Evolutionary conservation across 2,797 vertebrate genomes (phyloP).

Genomic region (Sandelia bainsii): DNA sequence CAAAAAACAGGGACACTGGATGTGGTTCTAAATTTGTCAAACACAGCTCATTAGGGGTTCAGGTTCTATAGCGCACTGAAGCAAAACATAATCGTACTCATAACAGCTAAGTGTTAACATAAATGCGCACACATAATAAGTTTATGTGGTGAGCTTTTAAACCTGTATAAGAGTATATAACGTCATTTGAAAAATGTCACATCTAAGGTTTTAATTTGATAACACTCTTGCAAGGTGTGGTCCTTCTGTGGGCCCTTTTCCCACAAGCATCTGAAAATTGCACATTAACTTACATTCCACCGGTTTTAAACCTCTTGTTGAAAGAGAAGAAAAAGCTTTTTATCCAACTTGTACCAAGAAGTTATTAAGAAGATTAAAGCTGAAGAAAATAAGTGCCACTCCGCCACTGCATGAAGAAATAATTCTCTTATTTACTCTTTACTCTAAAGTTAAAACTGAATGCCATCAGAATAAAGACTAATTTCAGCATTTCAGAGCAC

Average conservation of each 20-base stretch:
- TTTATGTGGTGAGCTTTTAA: background rate
- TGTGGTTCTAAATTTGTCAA: background rate
- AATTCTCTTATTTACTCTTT: constrained; percentile 18
- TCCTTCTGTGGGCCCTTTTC: constrained; percentile 1
- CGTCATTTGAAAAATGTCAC: constrained; percentile 1
- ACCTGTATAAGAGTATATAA: background rate
- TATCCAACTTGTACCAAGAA: constrained; percentile 45
- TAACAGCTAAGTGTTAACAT: constrained; percentile 1
- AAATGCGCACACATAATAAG: background rate
- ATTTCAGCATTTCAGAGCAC: background rate
- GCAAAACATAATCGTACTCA: background rate
- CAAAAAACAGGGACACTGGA: background rate
- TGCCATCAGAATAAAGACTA: constrained; percentile 5
- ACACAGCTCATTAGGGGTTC: background rate
- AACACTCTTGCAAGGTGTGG: background rate
- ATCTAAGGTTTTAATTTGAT: background rate
- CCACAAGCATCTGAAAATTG: constrained; percentile 3
- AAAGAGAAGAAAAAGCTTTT: constrained; percentile 39
- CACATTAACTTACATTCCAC: background rate
- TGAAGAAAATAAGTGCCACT: constrained; percentile 31
- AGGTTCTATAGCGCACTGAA: background rate
- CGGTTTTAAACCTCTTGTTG: constrained; percentile 42
- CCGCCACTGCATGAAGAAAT: constrained; percentile 23
- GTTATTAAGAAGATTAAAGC: constrained; percentile 62
- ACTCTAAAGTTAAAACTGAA: background rate